These are phyloP conservation scores for Podotricha telesiphe DNA, from an alignment of 2,888 invertebrate genomes.

Conservation along the genomic window DNA sequence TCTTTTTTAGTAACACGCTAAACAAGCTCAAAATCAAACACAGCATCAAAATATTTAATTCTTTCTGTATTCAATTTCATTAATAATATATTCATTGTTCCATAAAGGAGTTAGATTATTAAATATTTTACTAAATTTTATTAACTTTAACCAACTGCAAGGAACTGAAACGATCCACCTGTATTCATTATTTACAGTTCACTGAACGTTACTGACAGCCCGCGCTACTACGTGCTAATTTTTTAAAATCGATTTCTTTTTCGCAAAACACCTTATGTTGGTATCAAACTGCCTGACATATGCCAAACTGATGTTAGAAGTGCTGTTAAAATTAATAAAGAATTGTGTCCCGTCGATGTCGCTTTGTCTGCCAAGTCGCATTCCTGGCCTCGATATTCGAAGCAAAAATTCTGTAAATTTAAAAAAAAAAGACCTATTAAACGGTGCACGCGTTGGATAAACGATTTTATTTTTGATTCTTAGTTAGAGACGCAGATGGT, in stretches of 20 bases:
- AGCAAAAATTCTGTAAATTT: conserved; percentile 71
- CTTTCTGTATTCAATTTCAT: not conserved
- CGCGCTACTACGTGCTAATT: conserved; percentile 48
- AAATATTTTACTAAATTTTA: conserved; percentile 31
- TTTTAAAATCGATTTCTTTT: conserved; percentile 47
- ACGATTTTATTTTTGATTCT: not conserved
- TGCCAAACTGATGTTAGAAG: conserved; percentile 54
- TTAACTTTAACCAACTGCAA: conserved; percentile 42
- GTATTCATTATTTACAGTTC: conserved; percentile 57
- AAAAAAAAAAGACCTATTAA: conserved; percentile 39
- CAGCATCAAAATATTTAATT: not conserved
- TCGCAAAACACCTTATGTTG: conserved; percentile 52
- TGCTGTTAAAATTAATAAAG: conserved; percentile 55
- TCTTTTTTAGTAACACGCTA: no score
- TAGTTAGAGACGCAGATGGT: no score
- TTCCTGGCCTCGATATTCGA: conserved; percentile 73
- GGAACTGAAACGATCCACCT: conserved; percentile 48
- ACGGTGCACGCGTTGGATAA: conserved; percentile 19
- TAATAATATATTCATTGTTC: not conserved
- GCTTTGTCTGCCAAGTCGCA: conserved; percentile 60
- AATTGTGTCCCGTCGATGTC: conserved; percentile 48
- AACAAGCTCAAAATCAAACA: not conserved
- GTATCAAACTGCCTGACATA: conserved; percentile 49
- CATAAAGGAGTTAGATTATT: conserved; percentile 19
- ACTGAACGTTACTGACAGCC: conserved; percentile 49